Conservation (phyloP, 2,888 invertebrate species). For the Conistra vaccinii region DNA sequence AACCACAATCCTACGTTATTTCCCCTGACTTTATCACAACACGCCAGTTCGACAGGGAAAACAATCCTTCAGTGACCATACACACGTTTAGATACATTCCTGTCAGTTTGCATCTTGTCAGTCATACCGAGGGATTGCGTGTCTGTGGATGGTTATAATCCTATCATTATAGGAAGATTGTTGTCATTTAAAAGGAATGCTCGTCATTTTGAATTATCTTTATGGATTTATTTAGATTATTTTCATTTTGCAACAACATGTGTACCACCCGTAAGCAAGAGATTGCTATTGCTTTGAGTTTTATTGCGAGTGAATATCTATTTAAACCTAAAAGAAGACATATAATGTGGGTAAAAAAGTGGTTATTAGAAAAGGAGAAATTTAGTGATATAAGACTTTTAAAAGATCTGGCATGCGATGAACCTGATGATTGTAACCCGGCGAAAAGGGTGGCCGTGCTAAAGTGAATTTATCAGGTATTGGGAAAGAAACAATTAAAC, state of each 20-base stretch:
- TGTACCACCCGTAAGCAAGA: conserved; percentile 3
- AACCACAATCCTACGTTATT: background rate
- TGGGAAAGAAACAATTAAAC: too few species aligned
- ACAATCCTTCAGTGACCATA: conserved; percentile 14
- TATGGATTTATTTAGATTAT: background rate
- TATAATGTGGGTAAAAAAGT: conserved; percentile 6
- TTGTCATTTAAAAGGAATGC: conserved; percentile 23
- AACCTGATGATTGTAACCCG: too few species aligned
- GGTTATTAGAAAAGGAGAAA: conserved; percentile 16
- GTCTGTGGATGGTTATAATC: conserved; percentile 28
- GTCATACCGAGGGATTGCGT: conserved; percentile 18
- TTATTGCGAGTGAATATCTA: conserved; percentile 16
- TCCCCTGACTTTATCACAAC: conserved; percentile 9
- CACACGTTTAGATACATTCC: conserved; percentile 7
- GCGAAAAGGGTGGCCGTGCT: too few species aligned
- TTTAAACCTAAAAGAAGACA: conserved; percentile 29
- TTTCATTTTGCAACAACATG: conserved; percentile 1
- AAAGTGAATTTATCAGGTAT: too few species aligned
- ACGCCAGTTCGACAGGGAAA: conserved; percentile 11
- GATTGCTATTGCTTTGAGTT: conserved; percentile 18
- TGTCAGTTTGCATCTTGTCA: conserved; percentile 10
- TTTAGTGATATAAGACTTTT: conserved; percentile 18
- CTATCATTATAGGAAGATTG: conserved; percentile 15
- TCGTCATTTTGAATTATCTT: conserved; percentile 8
- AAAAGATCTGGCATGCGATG: conserved; percentile 5